Base-by-base conservation (phyloP, 2,113 vertebrate genomes). In the Tretioscincus oriximinensis region DNA sequence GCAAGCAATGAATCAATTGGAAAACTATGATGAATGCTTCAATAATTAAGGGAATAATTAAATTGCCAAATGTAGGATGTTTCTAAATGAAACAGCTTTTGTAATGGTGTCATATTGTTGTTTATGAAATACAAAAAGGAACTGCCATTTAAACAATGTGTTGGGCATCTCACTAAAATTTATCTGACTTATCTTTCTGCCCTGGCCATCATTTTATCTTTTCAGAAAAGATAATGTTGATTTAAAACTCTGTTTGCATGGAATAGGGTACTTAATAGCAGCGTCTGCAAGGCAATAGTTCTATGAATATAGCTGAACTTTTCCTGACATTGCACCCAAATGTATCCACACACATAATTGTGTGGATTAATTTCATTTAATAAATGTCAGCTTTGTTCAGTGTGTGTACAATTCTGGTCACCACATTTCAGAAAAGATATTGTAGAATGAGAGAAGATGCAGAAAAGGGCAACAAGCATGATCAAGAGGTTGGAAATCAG, bases 11-110 rank as follows among this genome's bases (percentile, higher is more conserved):
- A 93, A 93, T 87, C 87, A 87, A 80, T 79, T 85, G 86, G 83
- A 90, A 93, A 94, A 91, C 83, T 75, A 88, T 90, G 92, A 94
- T 87, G 86, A 92, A 92, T 94, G 88, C 90, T 88, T 90, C 88
- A 87, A 88, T 89, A 90, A 91, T 91, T 92, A 89, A 92, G 89
- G 87, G 90, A 92, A 89, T 90, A 93, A 95, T 91, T 93, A 93
- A 92, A 90, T 77, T 81, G 82, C 89, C 78, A 76, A 66, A 89
- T 78, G 76, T 90, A 83, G 87, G 88, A 85, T 85, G 81, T 78
- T 84, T 90, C 82, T 90, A 90, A 90, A 91, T 80, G 90, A 90
- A 93, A 93, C 76, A 87, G 85, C 60, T 79, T 89, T 77, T 45
- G 24, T 71, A 80, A 82, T 63, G 31, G 66, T 75, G 83, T 77